Evolutionary conservation across 1,140 invertebrate genomes (phyloP).

Genomic region (Sitophilus oryzae): DNA sequence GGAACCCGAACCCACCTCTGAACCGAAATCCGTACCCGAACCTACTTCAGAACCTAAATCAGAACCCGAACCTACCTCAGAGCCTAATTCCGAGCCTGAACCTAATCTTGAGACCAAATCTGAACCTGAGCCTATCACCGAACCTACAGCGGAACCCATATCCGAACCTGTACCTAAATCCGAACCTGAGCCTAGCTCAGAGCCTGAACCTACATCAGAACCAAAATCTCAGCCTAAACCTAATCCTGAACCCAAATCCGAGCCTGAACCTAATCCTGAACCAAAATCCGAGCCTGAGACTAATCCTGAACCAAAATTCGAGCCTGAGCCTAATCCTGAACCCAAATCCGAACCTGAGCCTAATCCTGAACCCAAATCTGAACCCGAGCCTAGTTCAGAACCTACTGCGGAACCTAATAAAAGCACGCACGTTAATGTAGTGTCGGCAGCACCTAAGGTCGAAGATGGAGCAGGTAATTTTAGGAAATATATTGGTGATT

Average conservation of each 20-base stretch:
- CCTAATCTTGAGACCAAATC: constrained; percentile 42
- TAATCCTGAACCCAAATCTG: constrained; percentile 42
- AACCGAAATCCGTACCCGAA: constrained; percentile 44
- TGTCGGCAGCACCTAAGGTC: constrained; percentile 34
- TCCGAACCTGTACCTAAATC: constrained; percentile 40
- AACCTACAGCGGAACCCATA: constrained; percentile 41
- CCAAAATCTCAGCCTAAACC: constrained; percentile 47
- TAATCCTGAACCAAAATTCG: constrained; percentile 45
- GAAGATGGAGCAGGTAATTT: constrained; percentile 27
- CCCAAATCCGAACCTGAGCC: constrained; percentile 42
- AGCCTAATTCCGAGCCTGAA: constrained; percentile 45
- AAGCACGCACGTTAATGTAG: constrained; percentile 37
- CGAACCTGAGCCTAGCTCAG: constrained; percentile 39
- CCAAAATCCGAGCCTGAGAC: constrained; percentile 46
- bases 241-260: constrained; percentile 41
- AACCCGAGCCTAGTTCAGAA: constrained; percentile 40
- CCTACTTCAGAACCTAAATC: constrained; percentile 39
- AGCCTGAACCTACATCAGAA: constrained; percentile 41
- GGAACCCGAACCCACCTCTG: constrained; percentile 43
- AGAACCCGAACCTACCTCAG: constrained; percentile 40
- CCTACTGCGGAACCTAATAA: constrained; percentile 40
- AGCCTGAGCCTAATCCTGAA: constrained; percentile 43
- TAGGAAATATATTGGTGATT: background rate
- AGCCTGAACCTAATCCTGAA: constrained; percentile 46
- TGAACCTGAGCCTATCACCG: constrained; percentile 33